Base-by-base conservation (phyloP, 2,113 vertebrate species). In the Gymnarchus niloticus region DNA sequence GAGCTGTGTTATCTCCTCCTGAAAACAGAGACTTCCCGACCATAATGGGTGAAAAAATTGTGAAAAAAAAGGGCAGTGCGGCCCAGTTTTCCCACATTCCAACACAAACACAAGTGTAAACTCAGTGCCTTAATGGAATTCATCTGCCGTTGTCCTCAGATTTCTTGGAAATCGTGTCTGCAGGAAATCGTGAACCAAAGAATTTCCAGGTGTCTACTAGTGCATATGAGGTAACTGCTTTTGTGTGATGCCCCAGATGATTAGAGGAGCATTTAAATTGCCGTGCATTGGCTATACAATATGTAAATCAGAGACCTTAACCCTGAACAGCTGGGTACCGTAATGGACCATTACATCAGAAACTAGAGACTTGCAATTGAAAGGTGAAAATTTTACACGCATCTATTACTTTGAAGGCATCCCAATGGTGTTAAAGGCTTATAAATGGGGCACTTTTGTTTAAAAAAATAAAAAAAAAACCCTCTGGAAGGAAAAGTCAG, bases 301-400 rank as follows among this genome's bases (percentile, higher is more conserved):
- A 17, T 41, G 65, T 2, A n/a, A 17, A 41, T 41, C 65, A 73
- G 21, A 78, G 41, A 78, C 19, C 44, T 78, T 48, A 78, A 37
- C 21, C 3, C 44, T 48, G 76, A 23, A 5, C 44, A 17, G 3
- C 44, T 48, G 0, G 41, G 19, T n/a, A 78, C 46, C 46, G 41
- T 48, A 48, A 48, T 21, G 23, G 44, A 78, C 44, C 76, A 48
- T 54, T 54, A 25, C 51, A 23, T 19, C 80, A 82, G 48, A 54
- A 28, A 82, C 12, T 0, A 3, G n/a, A 33, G 80, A 54, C 25
- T n/a, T 54, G 51, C 48, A 33, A 28, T 46, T 52, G 23, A 81
- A 51, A 81, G 80, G 80, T 81, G 80, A 81, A 33, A 52, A 82
- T 54, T 3, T 54, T 54, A 82, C 56, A 25, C 37, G 48, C 80